A percentile compares a stretch with the other conserved stretches of the same genome.
Evolutionary conservation across 2,797 vertebrate species (phyloP).

Genomic region (Microhierax caerulescens): DNA sequence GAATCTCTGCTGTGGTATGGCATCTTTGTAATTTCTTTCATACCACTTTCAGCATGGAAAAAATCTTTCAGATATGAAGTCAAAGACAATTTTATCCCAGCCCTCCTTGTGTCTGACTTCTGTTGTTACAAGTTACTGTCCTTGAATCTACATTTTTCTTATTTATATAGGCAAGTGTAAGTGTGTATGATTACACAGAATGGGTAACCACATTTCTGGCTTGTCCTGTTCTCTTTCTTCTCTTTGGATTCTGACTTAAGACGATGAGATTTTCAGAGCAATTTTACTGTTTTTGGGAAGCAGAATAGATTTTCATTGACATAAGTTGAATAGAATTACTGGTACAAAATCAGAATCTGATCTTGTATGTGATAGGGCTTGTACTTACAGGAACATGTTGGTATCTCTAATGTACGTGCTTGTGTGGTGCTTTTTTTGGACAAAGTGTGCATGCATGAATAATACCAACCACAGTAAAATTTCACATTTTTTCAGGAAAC

Average conservation of each 20-base stretch:
- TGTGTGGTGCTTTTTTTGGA: background rate
- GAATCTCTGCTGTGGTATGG: background rate
- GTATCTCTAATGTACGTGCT: background rate
- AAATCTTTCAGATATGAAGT: background rate
- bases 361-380: background rate
- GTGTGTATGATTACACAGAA: background rate
- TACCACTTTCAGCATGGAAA: background rate
- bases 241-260: background rate
- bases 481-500: background rate
- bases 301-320: background rate
- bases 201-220: background rate
- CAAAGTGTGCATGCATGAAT: background rate
- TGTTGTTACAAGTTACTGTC: background rate
- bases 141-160: background rate
- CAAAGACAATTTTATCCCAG: background rate
- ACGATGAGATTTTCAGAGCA: background rate
- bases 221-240: background rate
- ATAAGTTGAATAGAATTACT: background rate
- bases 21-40: background rate
- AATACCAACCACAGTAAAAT: background rate
- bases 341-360: background rate
- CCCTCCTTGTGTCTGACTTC: background rate
- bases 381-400: background rate
- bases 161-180: background rate
- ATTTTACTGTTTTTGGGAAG: background rate